Base-by-base conservation (phyloP, 1,140 invertebrate species). In the Mizuhopecten yessoensis region DNA sequence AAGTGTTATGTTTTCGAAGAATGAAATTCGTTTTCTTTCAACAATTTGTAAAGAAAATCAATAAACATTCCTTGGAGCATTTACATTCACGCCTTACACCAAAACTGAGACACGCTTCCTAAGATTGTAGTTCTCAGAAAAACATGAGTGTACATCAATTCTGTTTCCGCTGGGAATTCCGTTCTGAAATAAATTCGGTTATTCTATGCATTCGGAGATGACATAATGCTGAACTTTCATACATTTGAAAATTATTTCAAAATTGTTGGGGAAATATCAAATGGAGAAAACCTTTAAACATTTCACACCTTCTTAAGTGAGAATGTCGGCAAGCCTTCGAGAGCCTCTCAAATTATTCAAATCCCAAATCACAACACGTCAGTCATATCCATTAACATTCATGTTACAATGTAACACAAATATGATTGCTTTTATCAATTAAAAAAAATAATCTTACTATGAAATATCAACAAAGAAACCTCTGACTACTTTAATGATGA, bases 11-110 rank as follows among this genome's bases (percentile, higher is more conserved):
- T 75, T 75, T 29, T 75, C 57, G 57, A 75, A 75, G 57, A 75
- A 75, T 75, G 57, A 75, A 75, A 75, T n/a, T 75, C 57, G 57
- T 75, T 75, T 75, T 75, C 57, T 75, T 75, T 75, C 57, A 75
- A 75, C 20, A 5, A 29, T 75, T 75, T 75, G 57, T 75, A 75
- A 75, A 75, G 57, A 75, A 75, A 75, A 75, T 75, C 57, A 75
- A 75, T 75, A 75, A 75, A 75, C 57, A 75, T 75, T n/a, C 57
- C 57, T 75, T 75, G 57, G 57, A 75, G 57, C 57, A 29, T 75
- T 75, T 75, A 75, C n/a, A 75, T 75, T n/a, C 57, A 75, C 57
- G 57, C 57, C 57, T 75, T 29, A 29, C 11, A 75, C 23, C 57
- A 75, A 29, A 9, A 29, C 23, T 23, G 29, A 75, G 57, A 75